Base-by-base conservation (phyloP, 2,113 vertebrate species). In the Colinus virginianus region DNA sequence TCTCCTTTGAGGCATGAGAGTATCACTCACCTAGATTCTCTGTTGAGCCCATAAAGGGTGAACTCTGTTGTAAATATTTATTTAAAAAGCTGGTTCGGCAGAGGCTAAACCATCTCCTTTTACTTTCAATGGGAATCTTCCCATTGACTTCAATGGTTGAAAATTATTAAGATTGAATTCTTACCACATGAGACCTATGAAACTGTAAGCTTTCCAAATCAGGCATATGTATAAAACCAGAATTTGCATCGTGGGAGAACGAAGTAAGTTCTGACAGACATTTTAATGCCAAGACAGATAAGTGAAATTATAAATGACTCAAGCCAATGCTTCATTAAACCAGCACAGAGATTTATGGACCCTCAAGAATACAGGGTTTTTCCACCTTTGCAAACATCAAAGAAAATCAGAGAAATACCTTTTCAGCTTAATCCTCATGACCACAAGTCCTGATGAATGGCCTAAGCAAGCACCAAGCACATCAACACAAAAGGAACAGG, bases 371-470 rank as follows among this genome's bases (percentile, higher is more conserved):
- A 91, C 2, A 3, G 78, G 40, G 58, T 26, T 74, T 38, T 90
- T 83, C 78, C 84, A 93, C 75, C 56, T 82, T 85, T 93, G 89
- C 79, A 94, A 77, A 87, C 84, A 91, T 95, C 75, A 94, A 95
- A 94, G 68, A 83, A 96, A 91, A 94, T 89, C 81, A 90, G 68
- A 91, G 68, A 94, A 93, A 94, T 90, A 94, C 91, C 72, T 94
- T 94, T 75, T 72, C 81, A 68, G 76, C 11, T 68, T 93, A 94
- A 91, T 94, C 76, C 68, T 91, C 71, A 61, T 69, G 78, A 75
- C 89, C 87, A 78, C 63, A 87, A 88, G 46, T 71, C 84, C 76
- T 68, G 64, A 89, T 82, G 88, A 92, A 78, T 74, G 84, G 40
- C 7, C 58, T 64, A 67, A 83, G 78, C 68, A 88, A 94, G 83